Percentiles rank a stretch among this genome's conserved stretches.
These are phyloP conservation scores for Ceramica pisi DNA, from an alignment of 2,888 invertebrate species.

Conservation along the genomic window DNA sequence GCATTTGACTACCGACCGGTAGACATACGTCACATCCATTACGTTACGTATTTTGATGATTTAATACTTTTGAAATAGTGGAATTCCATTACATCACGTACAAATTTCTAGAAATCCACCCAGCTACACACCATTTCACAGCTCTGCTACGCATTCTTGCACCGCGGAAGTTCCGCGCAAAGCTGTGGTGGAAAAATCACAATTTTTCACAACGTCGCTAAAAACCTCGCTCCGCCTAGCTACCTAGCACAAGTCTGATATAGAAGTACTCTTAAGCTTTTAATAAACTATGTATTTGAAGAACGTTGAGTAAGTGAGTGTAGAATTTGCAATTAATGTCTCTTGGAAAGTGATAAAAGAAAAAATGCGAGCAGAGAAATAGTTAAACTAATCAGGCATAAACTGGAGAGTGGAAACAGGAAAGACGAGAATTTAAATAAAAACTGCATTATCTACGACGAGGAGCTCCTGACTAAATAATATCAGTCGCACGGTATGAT, in stretches of 20 bases:
- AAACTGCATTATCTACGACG: not conserved
- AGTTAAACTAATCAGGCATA: not conserved
- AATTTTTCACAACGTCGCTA: not conserved
- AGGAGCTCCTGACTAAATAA: not conserved
- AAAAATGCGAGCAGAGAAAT: not conserved
- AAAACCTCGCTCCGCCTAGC: not conserved
- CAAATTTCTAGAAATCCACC: too few relatives aligned
- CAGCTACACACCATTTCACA: not conserved
- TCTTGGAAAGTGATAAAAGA: conserved; percentile 3
- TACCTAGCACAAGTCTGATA: not conserved
- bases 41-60: too few relatives aligned
- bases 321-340: not conserved
- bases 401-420: not conserved
- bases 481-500: too few relatives aligned
- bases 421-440: not conserved
- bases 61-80: too few relatives aligned
- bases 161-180: not conserved
- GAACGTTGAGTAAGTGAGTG: conserved; percentile 1
- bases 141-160: not conserved
- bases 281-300: conserved; percentile 4
- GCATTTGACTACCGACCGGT: too few relatives aligned
- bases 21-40: too few relatives aligned
- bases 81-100: too few relatives aligned
- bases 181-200: not conserved
- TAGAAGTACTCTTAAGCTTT: not conserved